Base-by-base conservation (phyloP, 2,113 vertebrate species). In the Excalfactoria chinensis region DNA sequence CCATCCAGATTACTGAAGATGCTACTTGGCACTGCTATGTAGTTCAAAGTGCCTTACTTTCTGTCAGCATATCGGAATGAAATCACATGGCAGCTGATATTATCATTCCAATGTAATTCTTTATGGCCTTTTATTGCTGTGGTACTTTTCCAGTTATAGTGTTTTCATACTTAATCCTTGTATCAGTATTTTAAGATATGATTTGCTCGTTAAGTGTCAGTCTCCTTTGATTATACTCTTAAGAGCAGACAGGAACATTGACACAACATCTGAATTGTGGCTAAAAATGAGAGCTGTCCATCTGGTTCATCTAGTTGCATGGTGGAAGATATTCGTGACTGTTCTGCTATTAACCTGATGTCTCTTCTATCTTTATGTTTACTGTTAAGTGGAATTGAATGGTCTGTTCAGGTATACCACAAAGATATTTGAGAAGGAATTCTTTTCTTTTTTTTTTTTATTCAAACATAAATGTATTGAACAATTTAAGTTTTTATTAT, bases 141-240 rank as follows among this genome's bases (percentile, higher is more conserved):
- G 37, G 2, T 76, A 58, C 30, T 1, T 0, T 67, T 73, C n/a
- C 32, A 26, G 7, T 73, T 66, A 26, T 19, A 77, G 3, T 49
- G 32, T 79, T 92, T 81, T 71, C 25, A 32, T 86, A 26, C 13
- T 67, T 86, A 81, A 84, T 46, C 16, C 13, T 77, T 68, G 14
- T 23, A 44, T 72, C 32, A 11, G 8, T 62, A 43, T 76, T 71
- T 88, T 71, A 71, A 66, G 80, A 75, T 34, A 30, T 0, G 1
- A 0, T 44, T 74, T 84, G 8, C 55, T 81, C n/a, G 48, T 20
- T 56, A 64, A 60, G 18, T 64, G 13, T 11, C 22, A 13, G 72
- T 86, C 22, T 84, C 17, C 19, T 88, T 63, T 89, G 35, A 40
- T 75, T 0, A 0, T 28, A 56, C 44, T 21, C n/a, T 2, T 17